These are phyloP conservation scores for Danio tinwini DNA, from an alignment of 2,797 vertebrate genomes.

Conservation along the genomic window DNA sequence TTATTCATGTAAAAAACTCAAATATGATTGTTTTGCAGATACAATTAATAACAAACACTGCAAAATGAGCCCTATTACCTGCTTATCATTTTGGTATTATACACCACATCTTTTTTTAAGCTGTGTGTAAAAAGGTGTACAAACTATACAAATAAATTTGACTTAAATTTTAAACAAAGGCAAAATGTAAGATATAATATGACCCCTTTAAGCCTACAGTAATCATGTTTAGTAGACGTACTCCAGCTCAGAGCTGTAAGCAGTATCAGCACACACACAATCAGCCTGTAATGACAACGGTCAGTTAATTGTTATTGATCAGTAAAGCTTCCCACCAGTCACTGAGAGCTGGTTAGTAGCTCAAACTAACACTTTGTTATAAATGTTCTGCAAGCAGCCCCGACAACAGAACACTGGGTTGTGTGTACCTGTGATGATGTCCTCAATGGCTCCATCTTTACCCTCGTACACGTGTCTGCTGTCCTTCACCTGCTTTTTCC, in stretches of 20 bases:
- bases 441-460: conserved; percentile 97
- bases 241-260: conserved; percentile 25
- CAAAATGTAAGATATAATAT: neutral
- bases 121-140: no score
- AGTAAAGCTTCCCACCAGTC: conserved; percentile 19
- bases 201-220: conserved; percentile 1
- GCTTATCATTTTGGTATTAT: no score
- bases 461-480: conserved; percentile 97
- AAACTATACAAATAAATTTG: no score
- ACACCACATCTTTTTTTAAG: no score
- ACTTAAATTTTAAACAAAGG: neutral
- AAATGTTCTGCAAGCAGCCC: conserved; percentile 71
- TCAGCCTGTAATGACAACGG: conserved; percentile 10
- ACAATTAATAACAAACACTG: no score
- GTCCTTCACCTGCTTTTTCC: conserved; percentile 94
- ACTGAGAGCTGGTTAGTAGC: conserved; percentile 70
- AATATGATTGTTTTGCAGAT: no score
- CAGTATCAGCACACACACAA: neutral
- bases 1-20: no score
- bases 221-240: conserved; percentile 8
- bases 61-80: no score
- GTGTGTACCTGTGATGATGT: conserved; percentile 94
- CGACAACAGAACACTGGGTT: conserved; percentile 3
- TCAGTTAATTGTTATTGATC: conserved; percentile 31
- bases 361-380: conserved; percentile 63